Evolutionary conservation across 1,140 invertebrate species (phyloP), one percentile per base, ranked within the genome.

Genomic region (Uloborus diversus): DNA sequence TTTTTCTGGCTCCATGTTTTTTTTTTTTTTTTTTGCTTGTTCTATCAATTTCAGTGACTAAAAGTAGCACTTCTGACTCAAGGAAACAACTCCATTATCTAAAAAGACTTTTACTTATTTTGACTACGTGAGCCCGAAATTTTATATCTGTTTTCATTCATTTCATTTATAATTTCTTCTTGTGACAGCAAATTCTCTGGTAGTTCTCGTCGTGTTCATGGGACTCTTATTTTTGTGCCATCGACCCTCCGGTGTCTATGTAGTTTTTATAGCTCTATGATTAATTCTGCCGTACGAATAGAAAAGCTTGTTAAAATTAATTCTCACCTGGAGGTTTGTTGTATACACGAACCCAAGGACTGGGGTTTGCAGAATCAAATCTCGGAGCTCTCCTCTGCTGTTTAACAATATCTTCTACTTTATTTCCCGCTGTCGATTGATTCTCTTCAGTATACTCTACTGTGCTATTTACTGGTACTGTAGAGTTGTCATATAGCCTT

Each of bases 271-370:
- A 9, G 37, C 17, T 9, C 37, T 17, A 42, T 7, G 37, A 9
- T 42, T 42, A 42, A 7, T 42, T 7, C 17, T 9, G 17, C 37
- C 7, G 37, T 42, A 7, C 7, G 37, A 9, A 9, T 42, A 9
- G 7, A 42, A 9, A 7, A 42, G 37, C 7, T 42, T 42, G 7
- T 42, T 9, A 9, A 42, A 42, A 42, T 9, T 51, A 17, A 4
- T 14, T 35, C 30, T 59, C 57, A 78, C 73, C 73, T 57, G 61
- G 49, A 23, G 32, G 62, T 27, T 49, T n/a, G 32, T 78, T 78
- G 23, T 78, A 78, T 14, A 78, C 49, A 65, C 73, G 27, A 33
- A 78, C 73, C 73, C 73, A 78, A 27, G 73, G 49, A 23, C 30
- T 64, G 9, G 73, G 57, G 20, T 20, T 51, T 5, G 61, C 61